Base-by-base conservation (phyloP, 2,888 invertebrate genomes). In the Pheosia gnoma region DNA sequence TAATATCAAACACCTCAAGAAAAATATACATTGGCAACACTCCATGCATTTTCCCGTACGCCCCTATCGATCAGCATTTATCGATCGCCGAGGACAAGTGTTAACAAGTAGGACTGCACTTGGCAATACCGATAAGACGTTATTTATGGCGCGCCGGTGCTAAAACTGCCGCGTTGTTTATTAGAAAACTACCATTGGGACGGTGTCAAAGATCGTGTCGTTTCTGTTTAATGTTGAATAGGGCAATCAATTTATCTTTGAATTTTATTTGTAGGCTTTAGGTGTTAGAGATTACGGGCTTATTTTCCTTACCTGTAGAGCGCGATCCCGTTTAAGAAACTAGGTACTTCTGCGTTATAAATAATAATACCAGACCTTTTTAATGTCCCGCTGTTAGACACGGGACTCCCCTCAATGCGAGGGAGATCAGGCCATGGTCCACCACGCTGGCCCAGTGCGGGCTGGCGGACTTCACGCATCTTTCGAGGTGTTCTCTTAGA, bases 61-160 rank as follows among this genome's bases (percentile, higher is more conserved):
- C 68, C 75, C 75, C 79, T 74, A 83, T 83, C 84, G 82, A 84
- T 85, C 85, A 83, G 67, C 61, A 67, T 72, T 76, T 83, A 84
- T 82, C 84, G 83, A 82, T 76, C 67, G 70, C 59, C 66, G 55
- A 59, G 56, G 83, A 86, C 85, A 83, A 83, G 84, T 88, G 88
- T 88, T 86, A 85, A 87, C 88, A 86, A 81, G 82, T 77, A 77
- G 82, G 75, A 72, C 73, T 78, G 74, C 77, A 77, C 81, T 74
- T 58, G 62, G 71, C 68, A 25, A 25, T 77, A 66, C 72, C 75
- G 84, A 85, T 85, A 86, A 84, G 75, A 58, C 59, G 68, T 84
- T 81, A 84, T 87, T 86, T 87, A 75, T 70, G 59, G 60, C 25
- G 57, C 47, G 54, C 60, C 61, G 59, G 41, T 36, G 59, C 10